Percentiles rank a stretch among this genome's conserved stretches.
These are phyloP conservation scores for Holothuria scabra DNA, from an alignment of 53 echinoderm and acorn worm species.

Conservation along the genomic window DNA sequence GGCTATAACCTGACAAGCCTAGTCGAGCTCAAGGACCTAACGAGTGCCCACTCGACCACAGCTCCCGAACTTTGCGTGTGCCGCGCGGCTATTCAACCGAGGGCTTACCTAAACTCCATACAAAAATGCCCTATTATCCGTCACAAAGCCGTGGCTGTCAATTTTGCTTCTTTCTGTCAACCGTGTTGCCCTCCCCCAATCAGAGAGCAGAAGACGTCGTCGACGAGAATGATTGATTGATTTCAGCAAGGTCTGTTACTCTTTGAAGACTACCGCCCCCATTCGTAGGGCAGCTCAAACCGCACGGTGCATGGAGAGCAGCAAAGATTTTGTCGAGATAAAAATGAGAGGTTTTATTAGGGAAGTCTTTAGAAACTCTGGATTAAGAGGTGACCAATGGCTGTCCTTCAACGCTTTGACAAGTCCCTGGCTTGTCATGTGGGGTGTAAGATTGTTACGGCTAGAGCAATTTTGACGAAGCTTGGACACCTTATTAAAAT, in stretches of 20 bases:
- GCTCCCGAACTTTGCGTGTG: slow-evolving; percentile 20
- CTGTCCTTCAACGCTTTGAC: too few relatives aligned
- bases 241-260: slow-evolving; percentile 16
- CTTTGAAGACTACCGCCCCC: slow-evolving; percentile 45
- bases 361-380: too few relatives aligned
- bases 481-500: slow-evolving; percentile 40
- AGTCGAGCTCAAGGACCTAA: neutral
- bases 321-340: slow-evolving; percentile 29
- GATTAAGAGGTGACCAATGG: too few relatives aligned
- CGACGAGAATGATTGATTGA: slow-evolving; percentile 26
- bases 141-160: slow-evolving; percentile 28
- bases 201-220: slow-evolving; percentile 3
- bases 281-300: slow-evolving; percentile 5
- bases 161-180: slow-evolving; percentile 27
- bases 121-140: slow-evolving; percentile 34
- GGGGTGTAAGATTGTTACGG: too few relatives aligned
- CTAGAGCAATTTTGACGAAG: neutral
- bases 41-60: slow-evolving; percentile 35
- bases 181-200: slow-evolving; percentile 42
- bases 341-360: neutral
- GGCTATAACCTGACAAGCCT: slow-evolving; percentile 34
- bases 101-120: slow-evolving; percentile 35
- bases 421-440: too few relatives aligned
- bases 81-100: slow-evolving; percentile 18
- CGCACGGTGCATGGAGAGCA: slow-evolving; percentile 14